Evolutionary conservation across 1,140 invertebrate species (phyloP), one percentile per base, ranked within the genome.

Genomic region (Drosophila sucinea): DNA sequence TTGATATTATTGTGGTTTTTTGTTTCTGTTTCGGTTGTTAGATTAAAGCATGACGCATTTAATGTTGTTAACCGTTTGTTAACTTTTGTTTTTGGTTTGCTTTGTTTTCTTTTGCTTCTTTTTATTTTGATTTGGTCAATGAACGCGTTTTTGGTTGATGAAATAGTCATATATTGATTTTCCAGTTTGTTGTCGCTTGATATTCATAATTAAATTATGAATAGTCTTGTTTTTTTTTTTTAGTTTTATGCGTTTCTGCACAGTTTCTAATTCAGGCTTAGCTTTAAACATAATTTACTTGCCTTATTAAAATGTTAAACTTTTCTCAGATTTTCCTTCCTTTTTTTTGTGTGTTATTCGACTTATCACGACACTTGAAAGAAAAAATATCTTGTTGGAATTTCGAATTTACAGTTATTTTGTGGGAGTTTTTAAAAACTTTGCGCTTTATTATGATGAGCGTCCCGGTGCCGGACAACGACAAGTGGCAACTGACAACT

Each of bases 401-500:
- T 51, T 58, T 10, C 54, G 60, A n/a, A 38, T 55, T 58, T 67
- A 33, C 30, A 10, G 41, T 66, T n/a, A 25, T 5, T 29, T n/a
- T 11, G 17, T 17, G 17, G 17, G 17, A n/a, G 29, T 51, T 58
- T 44, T 56, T 51, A 60, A 63, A 61, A 63, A 75, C 55, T 57
- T 60, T 67, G 64, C 63, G 75, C 27, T 6, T 11, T 40, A 60
- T 57, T 66, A 10, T 70, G 70, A 58, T 63, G 80, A 68, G 55
- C 58, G 73, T 76, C 58, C 83, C 83, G 83, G 69, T 67, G 79
- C 77, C 82, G 82, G 84, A 62, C 76, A 87, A 89, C 73, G 84
- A 62, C 84, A 83, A 89, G 56, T 60, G 77, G 77, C 79, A 83
- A 89, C 60, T 60, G 76, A 83, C 79, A 87, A 87, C 83, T 87